Base-by-base conservation (phyloP, 2,888 invertebrate genomes). In the Cheilosia grossa region DNA sequence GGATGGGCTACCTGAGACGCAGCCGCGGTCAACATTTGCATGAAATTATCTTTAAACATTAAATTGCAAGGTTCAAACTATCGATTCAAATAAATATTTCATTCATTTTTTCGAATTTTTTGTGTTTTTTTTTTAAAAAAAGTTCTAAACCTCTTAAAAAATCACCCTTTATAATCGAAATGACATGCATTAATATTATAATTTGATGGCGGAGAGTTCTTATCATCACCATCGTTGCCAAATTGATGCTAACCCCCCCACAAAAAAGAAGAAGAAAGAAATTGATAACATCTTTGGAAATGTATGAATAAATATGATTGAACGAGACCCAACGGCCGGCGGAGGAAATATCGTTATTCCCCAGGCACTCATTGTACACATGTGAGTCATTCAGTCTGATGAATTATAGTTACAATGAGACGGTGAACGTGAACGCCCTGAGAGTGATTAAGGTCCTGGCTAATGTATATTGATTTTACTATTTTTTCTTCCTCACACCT, bases 151-250 rank as follows among this genome's bases (percentile, higher is more conserved):
- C n/a, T n/a, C n/a, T n/a, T n/a, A n/a, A n/a, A n/a, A n/a, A n/a
- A n/a, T n/a, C n/a, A n/a, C n/a, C n/a, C n/a, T n/a, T 15, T 59
- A 42, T 72, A 78, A 72, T 78, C 79, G 61, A 73, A 77, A 42
- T 67, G 78, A 73, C 82, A 78, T 78, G 72, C 66, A 82, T 82
- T 82, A 78, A 66, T 78, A 78, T 78, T 67, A 72, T 66, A 61
- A 63, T 69, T 78, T 67, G 70, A 51, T 69, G 47, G 53, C 67
- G 44, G 63, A 53, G 64, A 47, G 33, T 37, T 67, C 69, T 54
- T 19, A 19, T 33, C 7, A 2, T 10, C 49, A 24, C 40, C 49
- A 37, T 72, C 4, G 56, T 47, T 49, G 17, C 77, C 70, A 70
- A 70, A 77, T 70, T 63, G 75, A 75, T 75, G 63, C 47, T 67